Base-by-base conservation (phyloP, 2,113 vertebrate genomes). In the Marmota flaviventris region DNA sequence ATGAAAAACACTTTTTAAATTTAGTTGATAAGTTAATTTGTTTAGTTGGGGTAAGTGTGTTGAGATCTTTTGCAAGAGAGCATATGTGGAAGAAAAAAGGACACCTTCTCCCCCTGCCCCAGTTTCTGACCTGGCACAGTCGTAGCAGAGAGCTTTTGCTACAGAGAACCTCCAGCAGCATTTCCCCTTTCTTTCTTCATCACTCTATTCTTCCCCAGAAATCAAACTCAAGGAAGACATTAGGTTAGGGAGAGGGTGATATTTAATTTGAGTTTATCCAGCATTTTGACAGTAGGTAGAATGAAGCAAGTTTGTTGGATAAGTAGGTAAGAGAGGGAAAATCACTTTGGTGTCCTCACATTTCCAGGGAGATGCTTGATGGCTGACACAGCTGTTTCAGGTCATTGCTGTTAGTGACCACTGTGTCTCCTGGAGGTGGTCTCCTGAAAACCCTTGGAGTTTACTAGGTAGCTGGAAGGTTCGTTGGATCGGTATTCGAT, bases 21-120 rank as follows among this genome's bases (percentile, higher is more conserved):
- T 89, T 94, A 90, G 45, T 76, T 93, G 32, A 42, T 73, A 27
- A 34, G 27, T 9, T 48, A n/a, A 39, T 75, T 37, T 77, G 53
- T 96, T 93, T 96, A 37, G 48, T 77, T 87, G 12, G 92, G 29
- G 10, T 67, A 90, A 37, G 63, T 92, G 48, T 89, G 37, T 92
- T 91, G 61, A 53, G 51, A 72, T 53, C 37, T 92, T 96, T 90
- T 24, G 4, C 20, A 85, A 76, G 84, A 95, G 37, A 91, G 17
- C 20, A 65, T 89, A 34, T 79, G 34, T 76, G 22, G 37, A 56
- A n/a, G 72, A 10, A 65, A 51, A 94, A 91, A 56, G 2, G 37
- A 4, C 45, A 2, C 12, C 63, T 85, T 39, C 5, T 32, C 16
- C 45, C 6, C 34, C 7, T 16, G 12, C 1, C 13, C 7, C 34